Evolutionary conservation across 2,797 vertebrate genomes (phyloP).

Genomic region (Setipinna tenuifilis): DNA sequence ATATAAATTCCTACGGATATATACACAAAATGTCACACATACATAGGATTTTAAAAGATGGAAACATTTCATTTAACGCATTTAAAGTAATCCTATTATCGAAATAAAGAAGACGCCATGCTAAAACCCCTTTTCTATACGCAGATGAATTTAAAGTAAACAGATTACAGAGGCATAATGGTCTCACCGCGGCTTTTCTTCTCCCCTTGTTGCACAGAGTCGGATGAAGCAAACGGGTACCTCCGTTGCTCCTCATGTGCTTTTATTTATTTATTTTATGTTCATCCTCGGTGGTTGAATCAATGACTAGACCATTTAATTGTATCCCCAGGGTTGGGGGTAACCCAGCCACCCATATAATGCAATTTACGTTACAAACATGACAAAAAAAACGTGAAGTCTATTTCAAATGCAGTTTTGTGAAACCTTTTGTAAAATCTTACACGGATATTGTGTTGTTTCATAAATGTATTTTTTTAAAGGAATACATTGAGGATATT

Average conservation of each 20-base stretch:
- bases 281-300: constrained; percentile 12
- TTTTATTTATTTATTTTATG: constrained; percentile 6
- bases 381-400: neutral
- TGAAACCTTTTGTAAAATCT: neutral
- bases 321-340: neutral
- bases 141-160: neutral
- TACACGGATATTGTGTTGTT: neutral
- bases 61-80: neutral
- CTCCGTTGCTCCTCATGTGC: neutral
- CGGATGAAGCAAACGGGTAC: neutral
- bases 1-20: neutral
- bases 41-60: neutral
- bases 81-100: neutral
- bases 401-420: neutral
- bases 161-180: neutral
- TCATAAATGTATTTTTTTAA: neutral
- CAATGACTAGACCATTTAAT: constrained; percentile 26
- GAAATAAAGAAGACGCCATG: constrained; percentile 1
- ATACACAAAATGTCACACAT: constrained; percentile 21
- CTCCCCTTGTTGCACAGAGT: neutral
- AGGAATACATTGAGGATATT: neutral
- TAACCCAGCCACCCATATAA: constrained; percentile 17
- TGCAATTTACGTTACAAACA: neutral
- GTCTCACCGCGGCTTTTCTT: constrained; percentile 4
- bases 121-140: neutral